These are phyloP conservation scores for Sebastes diploproa DNA, from an alignment of 2,797 vertebrate genomes.

Conservation along the genomic window DNA sequence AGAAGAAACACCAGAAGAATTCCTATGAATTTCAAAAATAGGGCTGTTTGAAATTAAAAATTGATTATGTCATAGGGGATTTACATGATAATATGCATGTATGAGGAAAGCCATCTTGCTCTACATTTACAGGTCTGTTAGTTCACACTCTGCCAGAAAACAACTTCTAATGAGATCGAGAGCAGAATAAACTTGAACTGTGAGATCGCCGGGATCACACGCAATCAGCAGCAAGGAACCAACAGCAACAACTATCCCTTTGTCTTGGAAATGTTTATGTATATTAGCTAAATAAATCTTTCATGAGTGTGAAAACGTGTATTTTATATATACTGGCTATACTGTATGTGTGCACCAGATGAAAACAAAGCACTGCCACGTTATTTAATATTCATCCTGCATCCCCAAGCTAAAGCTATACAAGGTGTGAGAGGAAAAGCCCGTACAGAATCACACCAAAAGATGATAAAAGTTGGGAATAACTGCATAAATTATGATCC, in stretches of 20 bases:
- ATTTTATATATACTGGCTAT: slow-evolving; percentile 39
- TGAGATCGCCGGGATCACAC: slow-evolving; percentile 39
- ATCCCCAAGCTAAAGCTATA: slow-evolving; percentile 58
- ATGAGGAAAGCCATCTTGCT: slow-evolving; percentile 28
- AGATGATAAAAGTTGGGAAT: slow-evolving; percentile 59
- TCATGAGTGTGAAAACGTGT: slow-evolving; percentile 56
- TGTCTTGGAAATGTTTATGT: slow-evolving; percentile 63
- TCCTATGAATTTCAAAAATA: slow-evolving; percentile 45
- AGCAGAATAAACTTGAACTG: slow-evolving; percentile 44
- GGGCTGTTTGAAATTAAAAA: slow-evolving; percentile 61
- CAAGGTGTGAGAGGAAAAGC: slow-evolving; percentile 68
- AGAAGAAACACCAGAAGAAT: slow-evolving; percentile 17
- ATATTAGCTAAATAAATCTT: slow-evolving; percentile 67
- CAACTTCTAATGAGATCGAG: slow-evolving; percentile 53
- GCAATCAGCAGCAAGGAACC: slow-evolving; percentile 3
- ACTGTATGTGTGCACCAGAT: slow-evolving; percentile 18
- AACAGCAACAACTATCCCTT: slow-evolving; percentile 27
- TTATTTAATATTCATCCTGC: slow-evolving; percentile 70
- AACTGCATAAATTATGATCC: slow-evolving; percentile 64
- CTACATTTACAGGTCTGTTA: slow-evolving; percentile 44
- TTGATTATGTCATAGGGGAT: slow-evolving; percentile 54
- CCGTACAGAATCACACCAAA: slow-evolving; percentile 29
- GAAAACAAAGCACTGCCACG: slow-evolving; percentile 66
- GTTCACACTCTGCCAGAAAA: slow-evolving; percentile 33
- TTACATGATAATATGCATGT: slow-evolving; percentile 53